Evolutionary conservation across 2,797 vertebrate genomes (phyloP), one percentile per base, ranked within the genome.

Genomic region (Pseudomugil gertrudae): DNA sequence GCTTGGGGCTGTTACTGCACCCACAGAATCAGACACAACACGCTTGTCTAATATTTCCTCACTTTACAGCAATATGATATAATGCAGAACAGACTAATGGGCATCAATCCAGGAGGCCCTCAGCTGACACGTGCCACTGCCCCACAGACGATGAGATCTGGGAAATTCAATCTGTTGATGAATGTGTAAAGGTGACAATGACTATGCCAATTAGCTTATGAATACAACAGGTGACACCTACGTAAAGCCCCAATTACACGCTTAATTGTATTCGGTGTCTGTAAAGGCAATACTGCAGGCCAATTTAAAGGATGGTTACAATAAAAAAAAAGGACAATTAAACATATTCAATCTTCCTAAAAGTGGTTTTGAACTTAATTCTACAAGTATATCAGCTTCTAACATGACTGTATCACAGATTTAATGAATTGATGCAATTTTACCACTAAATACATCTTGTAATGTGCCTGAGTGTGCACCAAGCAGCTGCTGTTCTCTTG

Each of bases 61-160:
- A 87, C 81, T 88, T 95, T 92, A 93, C 93, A 70, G 84, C 73
- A 84, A 93, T 89, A 87, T 89, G 88, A 90, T 84, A 90, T 90
- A 84, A 92, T 60, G 84, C 80, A 72, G 72, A 72, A 60, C 45
- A 79, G 77, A 32, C 72, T 64, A 63, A 80, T 72, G 78, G 79
- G 78, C 66, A 78, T 71, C 64, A 74, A 76, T 75, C 61, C 62
- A 67, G 76, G 38, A 54, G 70, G 70, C 84, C 63, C 83, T 80
- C 83, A 55, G 67, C 45, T 72, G 90, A 89, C 87, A 66, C 87
- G 82, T 88, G 90, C 85, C 84, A 24, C 62, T 1, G 60, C 52
- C 71, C 53, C n/a, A 74, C 75, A 74, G 77, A 83, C 83, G 82
- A 82, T 59, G 80, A 60, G 79, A 67, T 66, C 59, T 65, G 74